Evolutionary conservation across 2,797 vertebrate genomes (phyloP).

Genomic region (Diplodus puntazzo): DNA sequence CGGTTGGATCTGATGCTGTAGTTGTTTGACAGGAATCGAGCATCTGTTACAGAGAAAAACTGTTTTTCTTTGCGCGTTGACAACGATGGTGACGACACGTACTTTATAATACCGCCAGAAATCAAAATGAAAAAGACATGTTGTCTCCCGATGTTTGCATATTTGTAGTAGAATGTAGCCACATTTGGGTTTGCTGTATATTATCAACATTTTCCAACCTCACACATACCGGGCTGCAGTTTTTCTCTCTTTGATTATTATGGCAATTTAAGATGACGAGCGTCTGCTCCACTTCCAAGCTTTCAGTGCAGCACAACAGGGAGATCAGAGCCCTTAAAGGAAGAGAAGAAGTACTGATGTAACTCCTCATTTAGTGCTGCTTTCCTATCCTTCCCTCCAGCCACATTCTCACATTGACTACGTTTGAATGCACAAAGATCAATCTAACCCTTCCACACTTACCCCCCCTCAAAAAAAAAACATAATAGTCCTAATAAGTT

Average conservation of each 20-base stretch:
- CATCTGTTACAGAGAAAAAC: not conserved
- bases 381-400: not conserved
- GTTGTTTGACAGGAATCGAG: not conserved
- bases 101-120: not conserved
- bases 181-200: not conserved
- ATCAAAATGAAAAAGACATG: slow-evolving; percentile 3
- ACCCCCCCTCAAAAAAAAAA: no score
- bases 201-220: not conserved
- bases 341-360: not conserved
- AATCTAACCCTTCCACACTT: no score
- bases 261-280: not conserved
- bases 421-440: no score
- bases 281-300: not conserved
- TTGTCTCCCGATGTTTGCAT: not conserved
- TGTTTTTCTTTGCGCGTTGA: not conserved
- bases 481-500: no score
- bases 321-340: slow-evolving; percentile 7
- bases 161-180: not conserved
- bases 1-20: not conserved
- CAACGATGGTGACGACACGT: not conserved
- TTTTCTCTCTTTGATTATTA: not conserved
- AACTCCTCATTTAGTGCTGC: not conserved
- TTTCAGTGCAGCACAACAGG: not conserved
- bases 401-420: not conserved
- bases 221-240: not conserved